Evolutionary conservation across 1,140 invertebrate genomes (phyloP), one percentile per base, ranked within the genome.

Genomic region (Pemphigus obesinymphae): DNA sequence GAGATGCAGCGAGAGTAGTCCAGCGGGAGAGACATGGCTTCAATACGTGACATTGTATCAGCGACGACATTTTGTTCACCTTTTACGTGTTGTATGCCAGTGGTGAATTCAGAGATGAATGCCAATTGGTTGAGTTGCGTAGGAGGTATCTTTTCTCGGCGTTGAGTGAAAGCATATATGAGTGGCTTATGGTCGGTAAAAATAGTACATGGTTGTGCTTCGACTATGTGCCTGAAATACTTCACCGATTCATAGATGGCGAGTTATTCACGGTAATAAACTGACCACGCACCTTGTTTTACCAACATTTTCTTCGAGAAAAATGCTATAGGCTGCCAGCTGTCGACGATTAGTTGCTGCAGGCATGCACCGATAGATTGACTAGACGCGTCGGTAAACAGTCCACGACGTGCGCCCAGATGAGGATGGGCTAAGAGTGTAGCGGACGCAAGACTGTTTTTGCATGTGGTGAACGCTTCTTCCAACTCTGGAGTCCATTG

Each of bases 221-320:
- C 87, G 23, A 87, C 85, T 0, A 89, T 34, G 31, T 87, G 84
- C 72, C 85, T 26, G 83, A 78, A 84, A 88, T 55, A 55, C n/a
- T 23, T 55, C 53, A 26, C n/a, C 20, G 53, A 55, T 55, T 55
- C n/a, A 55, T 55, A 89, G 31, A 88, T 86, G 1, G 87, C 89
- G 7, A 89, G 80, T 4, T 89, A 83, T 84, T 90, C 88, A 13
- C 87, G 5, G 73, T 82, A 88, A 88, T 84, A 87, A 89, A 2
- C 86, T 23, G 84, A 4, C 85, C 50, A 80, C 29, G n/a, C 58
- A 75, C 34, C 40, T 85, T 83, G 10, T 63, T 29, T 23, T 83
- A 85, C 85, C 85, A 86, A 2, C n/a, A 45, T 15, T 86, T 84
- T 31, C 43, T 50, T 48, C 20, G 31, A 53, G n/a, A 85, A 75